phyloP scores from a whole-genome alignment of 2,113 vertebrate genomes.

The Psephotus haematonotus region DNA sequence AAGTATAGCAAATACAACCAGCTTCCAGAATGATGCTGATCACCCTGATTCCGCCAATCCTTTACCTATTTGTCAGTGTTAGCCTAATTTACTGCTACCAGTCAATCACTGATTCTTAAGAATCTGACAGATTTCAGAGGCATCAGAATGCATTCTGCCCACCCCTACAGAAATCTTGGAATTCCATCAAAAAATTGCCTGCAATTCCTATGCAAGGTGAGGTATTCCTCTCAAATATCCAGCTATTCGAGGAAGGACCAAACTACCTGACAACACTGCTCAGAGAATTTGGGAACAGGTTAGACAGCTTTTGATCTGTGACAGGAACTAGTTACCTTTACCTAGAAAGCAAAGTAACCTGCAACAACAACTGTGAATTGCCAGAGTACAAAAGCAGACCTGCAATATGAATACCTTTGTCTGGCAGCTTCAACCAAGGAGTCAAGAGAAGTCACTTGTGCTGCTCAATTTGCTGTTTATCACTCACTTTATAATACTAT shows the following conservation, averaged over 20 bases:
- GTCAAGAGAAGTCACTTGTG: neutral
- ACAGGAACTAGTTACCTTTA: neutral
- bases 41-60: constrained; percentile 1
- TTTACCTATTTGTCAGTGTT: constrained; percentile 18
- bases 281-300: neutral
- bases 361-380: neutral
- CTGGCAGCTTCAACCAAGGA: neutral
- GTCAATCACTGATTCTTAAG: neutral
- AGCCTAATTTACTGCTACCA: neutral
- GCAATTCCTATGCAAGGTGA: neutral
- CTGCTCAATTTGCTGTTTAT: neutral
- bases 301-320: neutral
- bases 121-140: neutral
- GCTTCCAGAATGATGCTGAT: constrained; percentile 36
- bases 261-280: neutral
- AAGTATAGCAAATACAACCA: constrained; percentile 44
- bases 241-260: neutral
- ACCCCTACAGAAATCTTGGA: neutral
- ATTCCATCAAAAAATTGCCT: neutral
- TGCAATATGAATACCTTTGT: neutral
- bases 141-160: neutral
- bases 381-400: neutral
- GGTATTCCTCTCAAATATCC: neutral
- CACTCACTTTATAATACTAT: neutral
- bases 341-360: neutral